These are phyloP conservation scores for Phaethornis superciliosus DNA, from an alignment of 2,113 vertebrate genomes.

Conservation along the genomic window DNA sequence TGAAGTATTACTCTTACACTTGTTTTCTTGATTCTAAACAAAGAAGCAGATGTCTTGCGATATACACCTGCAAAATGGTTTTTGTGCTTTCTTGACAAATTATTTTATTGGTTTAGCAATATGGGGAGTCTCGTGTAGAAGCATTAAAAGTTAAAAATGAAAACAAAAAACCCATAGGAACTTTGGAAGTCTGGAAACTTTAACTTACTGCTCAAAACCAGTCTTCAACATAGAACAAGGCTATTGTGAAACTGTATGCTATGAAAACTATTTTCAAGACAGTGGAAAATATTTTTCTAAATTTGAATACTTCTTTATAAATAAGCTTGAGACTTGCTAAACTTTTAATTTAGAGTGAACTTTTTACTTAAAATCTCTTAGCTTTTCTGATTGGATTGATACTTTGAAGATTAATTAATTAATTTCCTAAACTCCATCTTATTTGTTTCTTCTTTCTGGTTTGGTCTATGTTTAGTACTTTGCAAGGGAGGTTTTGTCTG, in stretches of 20 bases:
- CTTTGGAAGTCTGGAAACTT: too few species aligned
- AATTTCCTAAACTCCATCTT: background rate
- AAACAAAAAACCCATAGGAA: rapidly evolving
- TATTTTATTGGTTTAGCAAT: background rate
- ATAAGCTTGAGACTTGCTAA: background rate
- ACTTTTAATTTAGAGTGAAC: background rate
- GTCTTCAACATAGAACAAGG: background rate
- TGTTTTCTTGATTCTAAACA: background rate
- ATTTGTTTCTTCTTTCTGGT: background rate
- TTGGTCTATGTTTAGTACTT: background rate
- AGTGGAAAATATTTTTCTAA: background rate
- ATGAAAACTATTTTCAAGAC: background rate
- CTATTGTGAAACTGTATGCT: background rate
- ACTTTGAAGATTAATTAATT: background rate
- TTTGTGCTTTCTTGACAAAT: background rate
- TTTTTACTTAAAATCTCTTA: background rate
- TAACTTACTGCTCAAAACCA: background rate
- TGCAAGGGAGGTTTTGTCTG: background rate
- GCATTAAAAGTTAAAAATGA: background rate
- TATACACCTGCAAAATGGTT: background rate
- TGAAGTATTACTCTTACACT: background rate
- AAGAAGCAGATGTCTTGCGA: background rate
- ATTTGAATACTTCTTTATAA: background rate
- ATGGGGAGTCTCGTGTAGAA: background rate
- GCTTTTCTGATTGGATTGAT: background rate